Evolutionary conservation across 2,888 invertebrate genomes (phyloP).

Genomic region (Oscheius sp.): DNA sequence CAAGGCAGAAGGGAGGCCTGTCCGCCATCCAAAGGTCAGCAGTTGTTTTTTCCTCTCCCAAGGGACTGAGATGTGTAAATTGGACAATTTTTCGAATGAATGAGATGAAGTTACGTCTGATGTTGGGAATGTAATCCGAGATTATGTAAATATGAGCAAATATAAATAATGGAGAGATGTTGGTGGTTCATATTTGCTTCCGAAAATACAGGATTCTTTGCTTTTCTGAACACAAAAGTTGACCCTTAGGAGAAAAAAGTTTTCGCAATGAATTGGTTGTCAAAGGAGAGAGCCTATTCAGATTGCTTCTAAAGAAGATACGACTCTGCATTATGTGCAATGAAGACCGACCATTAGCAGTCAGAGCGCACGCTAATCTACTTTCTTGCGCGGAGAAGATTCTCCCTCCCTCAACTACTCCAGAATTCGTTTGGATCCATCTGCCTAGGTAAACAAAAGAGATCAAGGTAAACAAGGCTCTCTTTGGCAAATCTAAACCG

Average conservation of each 20-base stretch:
- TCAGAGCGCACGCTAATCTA: conserved; percentile 13
- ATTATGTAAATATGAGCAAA: conserved; percentile 5
- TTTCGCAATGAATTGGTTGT: no score
- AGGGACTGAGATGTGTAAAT: background rate
- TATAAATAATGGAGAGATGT: background rate
- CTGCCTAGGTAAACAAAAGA: conserved; percentile 11
- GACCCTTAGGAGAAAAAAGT: background rate
- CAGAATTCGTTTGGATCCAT: background rate
- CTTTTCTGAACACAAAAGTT: background rate
- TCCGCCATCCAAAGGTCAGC: conserved; percentile 11
- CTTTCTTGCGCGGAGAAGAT: conserved; percentile 16
- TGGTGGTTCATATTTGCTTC: background rate
- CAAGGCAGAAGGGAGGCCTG: background rate
- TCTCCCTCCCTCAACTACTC: conserved; percentile 1
- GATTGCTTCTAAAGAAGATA: no score
- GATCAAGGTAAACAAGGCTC: conserved; percentile 7
- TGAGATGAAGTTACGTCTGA: conserved; percentile 15
- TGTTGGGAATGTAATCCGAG: conserved; percentile 1
- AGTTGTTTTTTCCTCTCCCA: conserved; percentile 24
- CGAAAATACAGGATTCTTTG: background rate
- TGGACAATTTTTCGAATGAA: conserved; percentile 8
- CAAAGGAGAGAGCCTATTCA: no score
- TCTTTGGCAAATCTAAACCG: no score
- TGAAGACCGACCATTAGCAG: conserved; percentile 25
- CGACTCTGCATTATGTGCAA: conserved; percentile 14